These are phyloP conservation scores for Spisula solida DNA, from an alignment of 2,888 invertebrate species.

Conservation along the genomic window DNA sequence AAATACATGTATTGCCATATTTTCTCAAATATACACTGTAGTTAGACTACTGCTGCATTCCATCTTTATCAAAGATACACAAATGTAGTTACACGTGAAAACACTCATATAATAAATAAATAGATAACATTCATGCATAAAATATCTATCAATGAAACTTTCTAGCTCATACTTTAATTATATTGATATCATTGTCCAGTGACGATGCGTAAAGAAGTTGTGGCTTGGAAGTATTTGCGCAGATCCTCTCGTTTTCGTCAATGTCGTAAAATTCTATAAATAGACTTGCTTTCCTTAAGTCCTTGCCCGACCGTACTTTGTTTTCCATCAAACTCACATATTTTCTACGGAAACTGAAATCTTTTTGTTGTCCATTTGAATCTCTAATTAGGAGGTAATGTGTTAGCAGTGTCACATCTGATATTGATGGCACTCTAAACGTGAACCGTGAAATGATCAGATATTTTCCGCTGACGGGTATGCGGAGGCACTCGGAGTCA, in stretches of 20 bases:
- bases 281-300: conserved; percentile 12
- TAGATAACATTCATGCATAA: neutral
- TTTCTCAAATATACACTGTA: neutral
- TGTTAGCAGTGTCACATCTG: neutral
- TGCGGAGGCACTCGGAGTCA: neutral
- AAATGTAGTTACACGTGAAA: too few relatives aligned
- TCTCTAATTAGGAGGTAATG: conserved; percentile 20
- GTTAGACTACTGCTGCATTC: neutral
- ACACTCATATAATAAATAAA: neutral
- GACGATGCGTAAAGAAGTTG: conserved; percentile 25
- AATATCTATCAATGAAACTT: neutral
- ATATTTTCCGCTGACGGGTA: conserved; percentile 33
- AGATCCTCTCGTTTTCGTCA: conserved; percentile 13
- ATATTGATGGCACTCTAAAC: neutral
- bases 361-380: neutral
- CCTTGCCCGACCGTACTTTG: neutral
- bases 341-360: conserved; percentile 10
- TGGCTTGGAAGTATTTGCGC: conserved; percentile 26
- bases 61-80: too few relatives aligned
- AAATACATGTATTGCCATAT: neutral
- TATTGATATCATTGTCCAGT: conserved; percentile 42
- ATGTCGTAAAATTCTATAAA: conserved; percentile 40
- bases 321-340: conserved; percentile 25
- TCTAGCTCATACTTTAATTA: conserved; percentile 15
- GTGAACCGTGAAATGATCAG: conserved; percentile 40